Percentiles rank a stretch among this genome's conserved stretches.
Conservation (phyloP, 2,797 vertebrate genomes). For the Gobio occitaniae region DNA sequence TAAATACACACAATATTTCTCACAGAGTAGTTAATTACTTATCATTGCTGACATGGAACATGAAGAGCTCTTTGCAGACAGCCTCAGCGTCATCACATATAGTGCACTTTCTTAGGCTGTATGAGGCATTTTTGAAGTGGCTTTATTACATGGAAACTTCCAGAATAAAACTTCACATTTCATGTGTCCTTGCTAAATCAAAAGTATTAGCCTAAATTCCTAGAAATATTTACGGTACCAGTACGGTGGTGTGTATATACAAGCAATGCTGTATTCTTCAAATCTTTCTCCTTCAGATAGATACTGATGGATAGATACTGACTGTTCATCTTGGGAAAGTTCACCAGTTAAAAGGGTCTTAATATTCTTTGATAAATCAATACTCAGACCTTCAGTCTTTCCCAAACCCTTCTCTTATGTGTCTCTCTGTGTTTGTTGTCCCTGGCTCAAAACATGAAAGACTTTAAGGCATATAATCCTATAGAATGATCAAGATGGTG, state of each 20-base stretch:
- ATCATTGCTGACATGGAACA: neutral
- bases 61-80: neutral
- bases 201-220: neutral
- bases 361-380: conserved; percentile 24
- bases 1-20: neutral
- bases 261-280: neutral
- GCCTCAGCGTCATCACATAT: neutral
- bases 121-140: neutral
- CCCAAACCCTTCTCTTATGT: neutral
- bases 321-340: neutral
- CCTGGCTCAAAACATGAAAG: conserved; percentile 6
- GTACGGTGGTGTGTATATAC: neutral
- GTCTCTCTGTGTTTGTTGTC: neutral
- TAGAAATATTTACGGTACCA: no score
- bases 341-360: conserved; percentile 16
- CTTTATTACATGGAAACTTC: neutral
- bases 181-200: neutral
- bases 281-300: neutral
- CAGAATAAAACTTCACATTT: neutral
- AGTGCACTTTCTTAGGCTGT: neutral
- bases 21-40: neutral
- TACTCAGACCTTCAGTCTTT: conserved; percentile 13
- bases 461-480: conserved; percentile 15
- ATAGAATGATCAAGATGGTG: neutral
- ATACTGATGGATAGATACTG: neutral